phyloP scores from a whole-genome alignment of 2,113 vertebrate species.

The Semnopithecus entellus region DNA sequence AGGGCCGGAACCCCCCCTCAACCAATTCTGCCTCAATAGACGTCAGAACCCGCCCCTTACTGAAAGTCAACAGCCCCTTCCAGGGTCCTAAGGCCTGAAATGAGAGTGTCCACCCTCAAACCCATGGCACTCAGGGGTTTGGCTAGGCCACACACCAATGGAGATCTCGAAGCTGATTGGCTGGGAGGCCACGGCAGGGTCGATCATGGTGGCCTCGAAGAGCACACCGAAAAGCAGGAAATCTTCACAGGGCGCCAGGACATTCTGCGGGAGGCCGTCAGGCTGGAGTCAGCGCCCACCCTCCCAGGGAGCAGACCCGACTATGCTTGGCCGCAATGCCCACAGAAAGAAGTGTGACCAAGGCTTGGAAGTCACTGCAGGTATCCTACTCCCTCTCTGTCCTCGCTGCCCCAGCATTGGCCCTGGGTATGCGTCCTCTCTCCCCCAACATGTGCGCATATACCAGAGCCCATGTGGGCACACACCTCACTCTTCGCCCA shows the following conservation, averaged over 20 bases:
- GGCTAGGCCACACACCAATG: slow-evolving; percentile 85
- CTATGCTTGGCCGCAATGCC: neutral
- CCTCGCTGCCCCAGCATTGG: neutral
- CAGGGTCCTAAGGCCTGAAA: neutral
- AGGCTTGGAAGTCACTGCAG: neutral
- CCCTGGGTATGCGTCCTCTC: neutral
- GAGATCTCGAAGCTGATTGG: slow-evolving; percentile 93
- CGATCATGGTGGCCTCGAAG: slow-evolving; percentile 96
- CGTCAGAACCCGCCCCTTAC: neutral
- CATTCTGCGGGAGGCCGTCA: slow-evolving; percentile 82
- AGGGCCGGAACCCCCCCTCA: neutral
- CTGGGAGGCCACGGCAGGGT: slow-evolving; percentile 86
- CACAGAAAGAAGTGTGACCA: neutral
- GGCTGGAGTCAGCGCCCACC: neutral
- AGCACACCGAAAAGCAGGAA: slow-evolving; percentile 93
- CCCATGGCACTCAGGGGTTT: neutral
- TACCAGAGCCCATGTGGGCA: neutral
- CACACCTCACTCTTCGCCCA: neutral
- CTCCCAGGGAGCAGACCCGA: neutral
- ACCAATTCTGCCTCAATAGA: neutral
- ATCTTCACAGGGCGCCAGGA: slow-evolving; percentile 89
- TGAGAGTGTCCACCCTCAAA: neutral
- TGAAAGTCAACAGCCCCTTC: neutral
- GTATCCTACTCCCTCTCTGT: neutral
- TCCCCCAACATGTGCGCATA: neutral